These are phyloP conservation scores for Cantharis rustica DNA, from an alignment of 2,888 invertebrate genomes.

Conservation along the genomic window DNA sequence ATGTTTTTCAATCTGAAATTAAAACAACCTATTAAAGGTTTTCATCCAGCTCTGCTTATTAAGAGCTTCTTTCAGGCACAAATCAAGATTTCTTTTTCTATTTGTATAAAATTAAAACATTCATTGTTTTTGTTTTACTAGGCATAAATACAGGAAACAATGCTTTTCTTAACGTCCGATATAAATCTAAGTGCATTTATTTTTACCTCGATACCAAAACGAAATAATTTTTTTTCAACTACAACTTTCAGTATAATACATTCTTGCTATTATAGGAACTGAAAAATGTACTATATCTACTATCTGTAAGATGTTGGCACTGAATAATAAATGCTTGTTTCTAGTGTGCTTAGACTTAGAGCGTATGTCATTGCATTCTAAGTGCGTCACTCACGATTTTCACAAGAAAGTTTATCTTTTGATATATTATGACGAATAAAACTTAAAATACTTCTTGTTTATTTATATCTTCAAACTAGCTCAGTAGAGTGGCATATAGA, in stretches of 20 bases:
- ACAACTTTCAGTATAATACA: not conserved
- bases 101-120: not conserved
- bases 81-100: not conserved
- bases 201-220: not conserved
- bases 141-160: not conserved
- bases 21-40: not conserved
- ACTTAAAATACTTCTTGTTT: not conserved
- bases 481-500: not conserved
- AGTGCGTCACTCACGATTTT: not conserved
- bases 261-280: not conserved
- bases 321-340: not conserved
- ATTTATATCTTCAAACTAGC: not conserved
- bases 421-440: not conserved
- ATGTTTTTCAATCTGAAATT: not conserved
- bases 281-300: not conserved
- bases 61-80: not conserved
- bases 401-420: not conserved
- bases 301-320: not conserved
- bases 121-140: not conserved
- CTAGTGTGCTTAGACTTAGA: not conserved
- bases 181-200: not conserved
- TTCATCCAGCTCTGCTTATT: not conserved
- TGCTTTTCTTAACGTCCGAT: not conserved
- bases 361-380: not conserved
- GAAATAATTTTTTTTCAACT: not conserved